Conservation (phyloP, 2,797 vertebrate species). For the Trachops cirrhosus region DNA sequence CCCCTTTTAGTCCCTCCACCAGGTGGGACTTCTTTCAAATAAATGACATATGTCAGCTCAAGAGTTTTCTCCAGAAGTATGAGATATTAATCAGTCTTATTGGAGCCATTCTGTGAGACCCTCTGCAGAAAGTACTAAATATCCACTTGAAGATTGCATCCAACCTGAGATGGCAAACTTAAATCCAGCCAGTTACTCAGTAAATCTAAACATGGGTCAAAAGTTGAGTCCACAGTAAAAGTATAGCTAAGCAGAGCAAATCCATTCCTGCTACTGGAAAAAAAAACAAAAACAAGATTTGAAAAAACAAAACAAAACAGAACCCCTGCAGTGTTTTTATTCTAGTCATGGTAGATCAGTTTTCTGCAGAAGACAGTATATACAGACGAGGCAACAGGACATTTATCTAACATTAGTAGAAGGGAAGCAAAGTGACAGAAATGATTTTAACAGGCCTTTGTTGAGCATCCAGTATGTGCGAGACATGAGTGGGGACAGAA, state of each 20-base stretch:
- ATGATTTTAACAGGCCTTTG: not conserved
- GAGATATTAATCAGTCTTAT: not conserved
- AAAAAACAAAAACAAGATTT: not conserved
- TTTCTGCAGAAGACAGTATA: not conserved
- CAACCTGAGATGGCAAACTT: not conserved
- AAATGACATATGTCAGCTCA: not conserved
- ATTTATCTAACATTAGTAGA: not conserved
- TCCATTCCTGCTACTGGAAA: not conserved
- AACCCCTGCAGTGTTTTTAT: not conserved
- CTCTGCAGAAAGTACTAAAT: not conserved
- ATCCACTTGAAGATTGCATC: not conserved
- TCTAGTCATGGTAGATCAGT: not conserved
- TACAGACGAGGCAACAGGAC: fast-evolving
- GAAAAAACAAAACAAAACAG: not conserved
- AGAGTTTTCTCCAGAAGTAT: not conserved
- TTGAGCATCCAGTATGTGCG: not conserved
- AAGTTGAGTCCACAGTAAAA: not conserved
- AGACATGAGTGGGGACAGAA: not conserved
- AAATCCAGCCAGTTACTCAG: not conserved
- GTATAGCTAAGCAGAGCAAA: not conserved
- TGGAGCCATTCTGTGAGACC: not conserved
- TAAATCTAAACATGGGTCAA: not conserved
- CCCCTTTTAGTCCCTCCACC: not conserved
- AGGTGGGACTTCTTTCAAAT: not conserved
- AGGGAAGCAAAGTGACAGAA: too few relatives aligned